Base-by-base conservation (phyloP, 1,140 invertebrate genomes). In the Cydia pomonella region DNA sequence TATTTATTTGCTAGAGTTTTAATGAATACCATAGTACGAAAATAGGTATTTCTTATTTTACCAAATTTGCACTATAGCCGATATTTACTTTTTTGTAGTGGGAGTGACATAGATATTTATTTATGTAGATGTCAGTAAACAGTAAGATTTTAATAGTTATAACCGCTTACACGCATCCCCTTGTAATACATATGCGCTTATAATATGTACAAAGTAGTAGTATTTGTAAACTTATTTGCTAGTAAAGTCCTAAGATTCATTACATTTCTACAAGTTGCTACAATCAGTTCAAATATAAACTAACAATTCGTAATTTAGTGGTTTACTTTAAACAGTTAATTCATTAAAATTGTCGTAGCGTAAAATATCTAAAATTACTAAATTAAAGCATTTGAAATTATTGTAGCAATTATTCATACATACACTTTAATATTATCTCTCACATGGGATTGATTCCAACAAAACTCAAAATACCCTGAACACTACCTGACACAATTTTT, bases 111-210 rank as follows among this genome's bases (percentile, higher is more conserved):
- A 12, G 3, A 47, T 47, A n/a, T n/a, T 50, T n/a, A 50, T 50
- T 50, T 50, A 6, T 13, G 3, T 18, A 50, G 5, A 6, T 47
- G 4, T 16, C 16, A 18, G n/a, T 50, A 50, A 18, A 18, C 16
- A 50, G 6, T 50, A n/a, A 18, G 0, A 18, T 50, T 50, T 50
- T 50, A n/a, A 50, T 18, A 50, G 5, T 50, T 18, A n/a, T 18
- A 50, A n/a, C 13, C 47, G n/a, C 47, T 50, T 50, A 50, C 6
- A 50, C n/a, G 18, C 29, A 69, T 73, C 74, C 66, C 78, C 77
- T 77, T 75, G 50, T 78, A 80, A 74, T 79, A 82, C 76, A 66
- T 74, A 84, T 83, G 83, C 83, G 83, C 83, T 85, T 82, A 85
- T 76, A 73, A 77, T 75, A 80, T 78, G 82, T 85, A 85, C 81